A percentile compares a stretch with the other conserved stretches of the same genome.
phyloP scores from a whole-genome alignment of 2,888 invertebrate species.

The Dione juno region DNA sequence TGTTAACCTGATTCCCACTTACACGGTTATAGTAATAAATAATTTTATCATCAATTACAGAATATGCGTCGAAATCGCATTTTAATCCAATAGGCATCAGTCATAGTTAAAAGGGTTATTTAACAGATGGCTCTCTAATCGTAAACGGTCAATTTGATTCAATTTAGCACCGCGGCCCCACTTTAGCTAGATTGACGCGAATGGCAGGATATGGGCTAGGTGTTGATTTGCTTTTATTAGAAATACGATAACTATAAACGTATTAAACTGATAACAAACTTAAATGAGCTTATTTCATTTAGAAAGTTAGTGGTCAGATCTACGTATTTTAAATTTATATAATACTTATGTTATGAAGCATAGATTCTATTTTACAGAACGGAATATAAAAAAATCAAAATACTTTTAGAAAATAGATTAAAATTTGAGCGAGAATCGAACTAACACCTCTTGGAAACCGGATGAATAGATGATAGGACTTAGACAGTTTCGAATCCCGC shows the following conservation, averaged over 20 bases:
- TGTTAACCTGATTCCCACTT: not conserved
- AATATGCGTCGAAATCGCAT: conserved; percentile 27
- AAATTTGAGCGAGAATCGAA: no score
- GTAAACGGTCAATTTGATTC: conserved; percentile 72
- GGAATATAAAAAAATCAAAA: no score
- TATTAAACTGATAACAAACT: not conserved
- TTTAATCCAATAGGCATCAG: conserved; percentile 52
- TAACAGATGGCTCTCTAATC: conserved; percentile 58
- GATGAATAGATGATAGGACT: no score
- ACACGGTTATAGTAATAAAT: not conserved
- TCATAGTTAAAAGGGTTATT: conserved; percentile 64
- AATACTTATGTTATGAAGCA: no score
- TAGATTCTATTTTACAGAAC: no score
- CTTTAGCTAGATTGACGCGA: conserved; percentile 64
- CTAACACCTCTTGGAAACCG: no score
- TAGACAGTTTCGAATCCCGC: no score
- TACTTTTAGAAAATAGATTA: no score
- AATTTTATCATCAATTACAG: conserved; percentile 6
- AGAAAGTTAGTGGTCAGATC: no score
- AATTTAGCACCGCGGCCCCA: conserved; percentile 65
- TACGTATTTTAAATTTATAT: no score
- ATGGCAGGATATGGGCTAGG: conserved; percentile 66
- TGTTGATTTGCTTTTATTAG: conserved; percentile 51
- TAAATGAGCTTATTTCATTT: no score
- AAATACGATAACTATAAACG: conserved; percentile 26